These are phyloP conservation scores for Nestor notabilis DNA, from an alignment of 2,113 vertebrate species.

Conservation along the genomic window DNA sequence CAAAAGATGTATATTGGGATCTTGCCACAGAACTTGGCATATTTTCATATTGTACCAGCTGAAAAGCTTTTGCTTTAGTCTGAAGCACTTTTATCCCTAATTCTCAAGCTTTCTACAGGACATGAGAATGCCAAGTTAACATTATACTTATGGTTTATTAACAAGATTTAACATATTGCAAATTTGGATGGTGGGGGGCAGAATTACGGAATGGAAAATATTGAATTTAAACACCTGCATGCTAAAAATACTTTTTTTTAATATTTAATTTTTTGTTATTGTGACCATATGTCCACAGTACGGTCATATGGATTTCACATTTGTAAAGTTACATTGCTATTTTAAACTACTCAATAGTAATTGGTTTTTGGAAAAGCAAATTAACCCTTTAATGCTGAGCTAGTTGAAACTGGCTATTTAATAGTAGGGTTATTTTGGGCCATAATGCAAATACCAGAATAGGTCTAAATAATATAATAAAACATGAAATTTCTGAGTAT, in stretches of 20 bases:
- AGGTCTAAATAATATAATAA: neutral
- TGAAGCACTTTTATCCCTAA: neutral
- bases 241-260: conserved; percentile 49
- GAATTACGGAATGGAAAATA: conserved; percentile 27
- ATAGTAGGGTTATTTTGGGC: neutral
- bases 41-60: neutral
- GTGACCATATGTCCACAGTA: conserved; percentile 11
- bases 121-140: neutral
- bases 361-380: conserved; percentile 16
- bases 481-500: neutral
- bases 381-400: conserved; percentile 44
- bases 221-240: conserved; percentile 53
- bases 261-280: conserved; percentile 53
- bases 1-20: neutral
- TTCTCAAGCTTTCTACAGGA: neutral
- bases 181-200: neutral
- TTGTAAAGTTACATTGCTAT: conserved; percentile 44
- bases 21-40: neutral
- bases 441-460: neutral
- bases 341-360: conserved; percentile 58
- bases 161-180: neutral
- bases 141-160: conserved; percentile 1
- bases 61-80: neutral
- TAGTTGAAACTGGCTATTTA: neutral
- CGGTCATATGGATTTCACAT: conserved; percentile 57